Evolutionary conservation across 2,888 invertebrate species (phyloP), one percentile per base, ranked within the genome.

Genomic region (Athalia circularis): DNA sequence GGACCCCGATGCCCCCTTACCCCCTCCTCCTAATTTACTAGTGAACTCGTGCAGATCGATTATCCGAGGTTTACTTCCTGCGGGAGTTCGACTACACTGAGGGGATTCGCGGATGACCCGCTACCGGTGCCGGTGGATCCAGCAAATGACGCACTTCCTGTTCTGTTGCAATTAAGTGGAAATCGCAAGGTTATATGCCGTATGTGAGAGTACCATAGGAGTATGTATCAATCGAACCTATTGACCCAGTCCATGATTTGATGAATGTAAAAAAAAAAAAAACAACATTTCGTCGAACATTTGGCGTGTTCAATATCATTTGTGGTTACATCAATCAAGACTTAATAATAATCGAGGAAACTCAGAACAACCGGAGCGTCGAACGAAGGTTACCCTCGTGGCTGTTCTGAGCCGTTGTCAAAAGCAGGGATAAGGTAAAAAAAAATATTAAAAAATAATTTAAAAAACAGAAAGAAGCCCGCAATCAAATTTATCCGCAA

Each of bases 1-100:
- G 68, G 59, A 57, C 72, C 72, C 72, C 59, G 59, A 72, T 72
- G 47, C 59, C 57, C 72, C 15, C 43, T 57, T 47, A 47, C 13
- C 59, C 52, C n/a, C n/a, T 13, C 45, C 72, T 57, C 72, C 72
- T 72, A 72, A 72, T 72, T 72, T 72, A 72, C 72, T 47, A 57
- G 72, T 47, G 59, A 47, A 45, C 59, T 47, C n/a, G 48, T 13
- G 47, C 72, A 72, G 29, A 29, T 72, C 72, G 72, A 72, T 72
- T 72, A 72, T 72, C 72, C 57, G 47, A 5, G 59, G 59, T 11
- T 72, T 59, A 47, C 72, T 59, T 72, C 72, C 72, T 59, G 13
- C 47, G 59, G 72, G 72, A 72, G 59, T 29, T 29, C 29, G 2
- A 29, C 29, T 29, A 29, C 72, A 57, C 45, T 59, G 43, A n/a